Evolutionary conservation across 2,888 invertebrate species (phyloP), one percentile per base, ranked within the genome.

Genomic region (Melinaea marsaeus): DNA sequence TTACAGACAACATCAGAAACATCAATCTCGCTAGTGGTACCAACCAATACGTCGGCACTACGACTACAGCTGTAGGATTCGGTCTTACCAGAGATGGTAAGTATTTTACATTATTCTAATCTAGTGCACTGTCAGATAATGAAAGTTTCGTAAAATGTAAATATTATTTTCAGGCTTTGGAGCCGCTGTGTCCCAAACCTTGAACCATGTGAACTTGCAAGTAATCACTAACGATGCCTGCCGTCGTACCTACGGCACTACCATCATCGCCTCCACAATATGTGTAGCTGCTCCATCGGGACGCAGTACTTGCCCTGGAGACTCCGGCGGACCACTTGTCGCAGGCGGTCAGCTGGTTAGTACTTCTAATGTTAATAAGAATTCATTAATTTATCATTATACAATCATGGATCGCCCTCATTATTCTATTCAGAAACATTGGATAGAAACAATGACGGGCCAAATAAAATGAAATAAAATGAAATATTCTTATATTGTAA

Each of bases 161-260:
- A 32, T 9, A 51, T 51, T 22, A 45, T 54, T 62, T 61, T 37
- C 45, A 62, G 66, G 47, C 32, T 35, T 37, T 2, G 61, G 59
- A n/a, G 63, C 62, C 35, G 22, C 74, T 2, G 55, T 32, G 13
- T 59, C 47, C 34, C 63, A 67, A 34, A 0, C 47, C 0, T 33
- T 71, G 59, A 65, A 66, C 32, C 62, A 71, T 47, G 76, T 76
- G n/a, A 61, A 45, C 13, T 63, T 78, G 22, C 69, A 69, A 62
- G 72, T 88, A 13, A 80, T 88, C 48, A 69, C 75, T 33, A 88
- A 88, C 70, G 45, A 64, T 0, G 68, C 71, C 11, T 91, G 92
- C 71, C 74, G 74, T 4, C 42, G 72, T 4, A 69, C 71, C 9
- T 91, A 79, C 73, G 78, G 84, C 0, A 72, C 76, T 3, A 37